Percentiles rank a stretch among this genome's conserved stretches.
Conservation (phyloP, 2,888 invertebrate species). For the Limnephilus auricula region DNA sequence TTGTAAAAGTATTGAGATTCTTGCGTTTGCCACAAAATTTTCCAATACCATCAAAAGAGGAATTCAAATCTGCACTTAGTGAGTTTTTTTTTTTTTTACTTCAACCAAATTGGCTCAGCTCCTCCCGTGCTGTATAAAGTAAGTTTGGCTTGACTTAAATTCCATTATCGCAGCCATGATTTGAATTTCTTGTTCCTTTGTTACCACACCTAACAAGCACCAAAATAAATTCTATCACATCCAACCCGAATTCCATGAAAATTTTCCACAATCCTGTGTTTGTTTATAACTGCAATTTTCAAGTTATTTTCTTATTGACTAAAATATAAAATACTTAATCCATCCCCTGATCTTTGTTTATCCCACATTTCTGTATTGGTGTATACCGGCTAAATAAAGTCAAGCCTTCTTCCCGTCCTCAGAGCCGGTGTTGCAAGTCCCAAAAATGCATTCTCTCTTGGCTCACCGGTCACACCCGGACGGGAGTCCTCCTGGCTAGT, state of each 20-base stretch:
- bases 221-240: neutral
- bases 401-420: neutral
- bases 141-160: neutral
- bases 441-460: neutral
- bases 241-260: neutral
- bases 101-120: neutral
- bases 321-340: neutral
- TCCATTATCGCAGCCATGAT: neutral
- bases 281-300: neutral
- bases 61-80: neutral
- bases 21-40: neutral
- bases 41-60: neutral
- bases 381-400: neutral
- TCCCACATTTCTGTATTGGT: neutral
- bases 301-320: neutral
- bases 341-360: neutral
- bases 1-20: neutral
- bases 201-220: neutral
- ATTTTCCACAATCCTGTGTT: neutral
- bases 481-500: too few relatives aligned
- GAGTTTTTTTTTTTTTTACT: constrained; percentile 2
- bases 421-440: neutral
- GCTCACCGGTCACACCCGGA: too few relatives aligned
- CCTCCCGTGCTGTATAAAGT: neutral
- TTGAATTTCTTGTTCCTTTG: neutral